A percentile compares a stretch with the other conserved stretches of the same genome.
Conservation (phyloP, 2,888 invertebrate genomes). For the Hypercompe scribonia region DNA sequence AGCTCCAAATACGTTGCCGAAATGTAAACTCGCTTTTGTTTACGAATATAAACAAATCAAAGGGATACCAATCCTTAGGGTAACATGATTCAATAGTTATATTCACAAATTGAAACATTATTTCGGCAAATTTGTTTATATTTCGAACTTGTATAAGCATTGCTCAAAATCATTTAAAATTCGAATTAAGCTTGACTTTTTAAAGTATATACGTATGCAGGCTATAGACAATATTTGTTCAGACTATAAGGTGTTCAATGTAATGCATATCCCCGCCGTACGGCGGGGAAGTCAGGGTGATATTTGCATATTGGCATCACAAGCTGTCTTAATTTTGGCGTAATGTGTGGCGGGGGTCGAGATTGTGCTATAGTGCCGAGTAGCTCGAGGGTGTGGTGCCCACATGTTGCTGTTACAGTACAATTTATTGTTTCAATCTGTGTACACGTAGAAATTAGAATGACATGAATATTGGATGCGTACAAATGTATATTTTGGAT, state of each 20-base stretch:
- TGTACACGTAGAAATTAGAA: constrained; percentile 63
- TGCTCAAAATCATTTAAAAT: constrained; percentile 7
- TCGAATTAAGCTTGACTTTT: constrained; percentile 12
- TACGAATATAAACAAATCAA: constrained; percentile 73
- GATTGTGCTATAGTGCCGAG: constrained; percentile 46
- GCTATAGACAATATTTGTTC: constrained; percentile 41
- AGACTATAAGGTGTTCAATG: constrained; percentile 21
- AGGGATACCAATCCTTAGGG: constrained; percentile 70
- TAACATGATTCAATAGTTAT: constrained; percentile 65
- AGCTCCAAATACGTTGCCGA: constrained; percentile 76
- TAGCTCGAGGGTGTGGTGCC: constrained; percentile 54
- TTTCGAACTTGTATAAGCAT: constrained; percentile 15
- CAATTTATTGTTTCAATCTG: constrained; percentile 82
- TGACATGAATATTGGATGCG: constrained; percentile 65
- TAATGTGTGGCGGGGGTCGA: constrained; percentile 70
- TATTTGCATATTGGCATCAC: constrained; percentile 83
- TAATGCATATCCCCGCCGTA: constrained; percentile 33
- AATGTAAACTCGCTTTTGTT: constrained; percentile 79
- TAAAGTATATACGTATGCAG: constrained; percentile 5
- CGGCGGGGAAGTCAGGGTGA: constrained; percentile 45
- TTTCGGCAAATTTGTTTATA: constrained; percentile 34
- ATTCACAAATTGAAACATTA: constrained; percentile 41
- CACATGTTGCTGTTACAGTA: constrained; percentile 76
- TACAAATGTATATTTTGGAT: constrained; percentile 50
- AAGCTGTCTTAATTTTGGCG: constrained; percentile 83